Evolutionary conservation across 2,888 invertebrate species (phyloP), one percentile per base, ranked within the genome.

Genomic region (Melinaea menophilus): DNA sequence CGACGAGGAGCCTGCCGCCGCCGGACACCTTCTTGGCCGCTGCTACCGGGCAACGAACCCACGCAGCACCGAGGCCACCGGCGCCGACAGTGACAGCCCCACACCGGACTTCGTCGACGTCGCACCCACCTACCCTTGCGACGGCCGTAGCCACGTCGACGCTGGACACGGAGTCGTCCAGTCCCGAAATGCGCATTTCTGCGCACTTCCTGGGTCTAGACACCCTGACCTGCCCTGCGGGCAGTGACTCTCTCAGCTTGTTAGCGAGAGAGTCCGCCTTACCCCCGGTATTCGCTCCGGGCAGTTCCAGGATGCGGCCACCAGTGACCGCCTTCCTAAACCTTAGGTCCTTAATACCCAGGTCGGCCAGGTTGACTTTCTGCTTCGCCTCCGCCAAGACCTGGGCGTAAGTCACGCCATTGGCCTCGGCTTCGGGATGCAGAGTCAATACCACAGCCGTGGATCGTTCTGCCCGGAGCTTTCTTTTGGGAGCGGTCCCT

Each of bases 131-230:
- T 0, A 11, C 57, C 4, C 41, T 35, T 0, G 70, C 58, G 0
- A 72, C 56, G 0, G 70, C 71, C 2, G 33, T 54, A 0, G 37
- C 55, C 0, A 72, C 59, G 5, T 68, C 69, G 0, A 59, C 62
- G 0, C 12, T n/a, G 0, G 60, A 57, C 0, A 63, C 59, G 0
- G 73, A 68, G 56, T 71, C 70, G 13, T 70, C 72, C 33, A 72
- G 56, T 0, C 68, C 72, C 0, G 66, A 60, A 0, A 72, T 31
- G 0, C 67, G 63, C 4, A 73, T 5, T 0, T 69, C 70, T 0
- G 63, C 63, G 45, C 45, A 45, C 11, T 45, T 45, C 5, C 2
- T 45, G 5, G 22, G 22, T 22, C 22, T 22, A 22, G 22, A 22
- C 1, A 22, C 22, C 22, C 22, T 22, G 22, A 22, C 22, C 22